Base-by-base conservation (phyloP, 2,888 invertebrate genomes). In the Ophion ellenae region DNA sequence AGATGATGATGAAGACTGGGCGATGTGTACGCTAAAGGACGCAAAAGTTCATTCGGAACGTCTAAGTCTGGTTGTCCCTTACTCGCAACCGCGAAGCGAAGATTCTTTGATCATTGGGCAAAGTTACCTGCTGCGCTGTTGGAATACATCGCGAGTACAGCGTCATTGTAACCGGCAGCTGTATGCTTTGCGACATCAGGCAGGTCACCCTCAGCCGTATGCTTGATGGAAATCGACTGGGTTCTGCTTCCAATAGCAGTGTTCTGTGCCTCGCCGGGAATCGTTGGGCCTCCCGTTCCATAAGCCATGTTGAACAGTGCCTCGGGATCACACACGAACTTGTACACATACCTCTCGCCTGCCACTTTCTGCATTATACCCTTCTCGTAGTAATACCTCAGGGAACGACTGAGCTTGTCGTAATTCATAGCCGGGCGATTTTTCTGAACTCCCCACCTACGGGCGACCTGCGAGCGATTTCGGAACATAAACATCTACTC, bases 351-450 rank as follows among this genome's bases (percentile, higher is more conserved):
- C 90, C 99, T 96, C 93, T 99, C 99, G 0, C 99, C 98, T 81
- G 98, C 98, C 0, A 99, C 99, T 94, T 99, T 99, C 94, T 99
- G 99, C 98, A 99, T 99, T 91, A 99, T 99, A n/a, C 99, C 99
- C 93, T 99, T 99, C 94, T 99, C 99, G 93, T 99, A 99, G 93
- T 99, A 99, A 92, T 99, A 99, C n/a, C 99, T 96, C 63, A 99
- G 95, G 0, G 99, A 99, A 9, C 99, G 95, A 61, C 98, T 98
- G 71, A 99, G 95, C 94, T 99, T 99, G 94, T 99, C 99, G 93
- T 99, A 99, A 95, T 99, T 99, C 99, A 99, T 99, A 0, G 99
- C 99, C 0, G 99, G 99, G 0, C 99, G 95, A 95, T 99, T 99
- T 95, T 99, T 99, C 94, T 99, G 99, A 6, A 98, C 96, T 0